Conservation (phyloP, 2,888 invertebrate genomes). For the Halictus ligatus region DNA sequence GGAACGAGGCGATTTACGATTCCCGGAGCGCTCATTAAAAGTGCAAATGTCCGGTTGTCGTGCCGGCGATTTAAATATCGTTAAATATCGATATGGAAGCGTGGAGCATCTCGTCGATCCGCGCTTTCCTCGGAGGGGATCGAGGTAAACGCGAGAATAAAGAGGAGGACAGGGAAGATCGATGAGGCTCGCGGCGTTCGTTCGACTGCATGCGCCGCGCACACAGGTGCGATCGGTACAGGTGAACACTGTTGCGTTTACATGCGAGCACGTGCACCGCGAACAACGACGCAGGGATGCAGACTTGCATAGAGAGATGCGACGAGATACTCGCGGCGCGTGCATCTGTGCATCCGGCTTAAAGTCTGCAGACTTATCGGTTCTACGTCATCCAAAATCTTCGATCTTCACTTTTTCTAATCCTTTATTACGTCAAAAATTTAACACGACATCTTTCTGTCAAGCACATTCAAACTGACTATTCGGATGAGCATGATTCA, state of each 20-base stretch:
- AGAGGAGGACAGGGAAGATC: slow-evolving; percentile 50
- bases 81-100: slow-evolving; percentile 20
- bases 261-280: slow-evolving; percentile 54
- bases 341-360: slow-evolving; percentile 70
- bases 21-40: slow-evolving; percentile 11
- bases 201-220: background rate
- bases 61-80: slow-evolving; percentile 10
- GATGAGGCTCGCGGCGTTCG: slow-evolving; percentile 39
- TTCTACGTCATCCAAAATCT: background rate
- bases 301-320: slow-evolving; percentile 33
- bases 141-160: slow-evolving; percentile 26
- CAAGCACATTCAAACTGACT: too few species aligned
- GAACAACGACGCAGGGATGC: slow-evolving; percentile 18
- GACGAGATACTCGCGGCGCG: slow-evolving; percentile 68
- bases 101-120: background rate
- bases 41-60: slow-evolving; percentile 15
- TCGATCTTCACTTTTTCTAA: background rate
- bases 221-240: slow-evolving; percentile 49
- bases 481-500: too few species aligned
- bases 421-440: too few species aligned
- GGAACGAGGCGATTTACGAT: slow-evolving; percentile 4
- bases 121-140: background rate
- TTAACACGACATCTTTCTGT: too few species aligned
- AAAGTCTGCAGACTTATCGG: background rate
- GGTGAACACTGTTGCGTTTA: slow-evolving; percentile 52